Conservation (phyloP, 2,797 vertebrate genomes). For the Sebastolobus alascanus region DNA sequence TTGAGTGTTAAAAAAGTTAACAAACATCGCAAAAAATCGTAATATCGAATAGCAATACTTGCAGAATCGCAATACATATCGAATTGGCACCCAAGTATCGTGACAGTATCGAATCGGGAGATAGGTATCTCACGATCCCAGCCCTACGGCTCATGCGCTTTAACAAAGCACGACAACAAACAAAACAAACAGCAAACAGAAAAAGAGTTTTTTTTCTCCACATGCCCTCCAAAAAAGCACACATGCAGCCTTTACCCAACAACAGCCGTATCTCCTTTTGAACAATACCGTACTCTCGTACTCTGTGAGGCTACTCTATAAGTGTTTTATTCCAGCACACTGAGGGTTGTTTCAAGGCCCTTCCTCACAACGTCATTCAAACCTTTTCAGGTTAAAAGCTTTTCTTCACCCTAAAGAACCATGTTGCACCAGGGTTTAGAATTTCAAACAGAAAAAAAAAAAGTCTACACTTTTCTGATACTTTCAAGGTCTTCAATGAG, state of each 20-base stretch:
- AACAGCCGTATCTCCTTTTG: slow-evolving; percentile 24
- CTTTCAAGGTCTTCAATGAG: slow-evolving; percentile 36
- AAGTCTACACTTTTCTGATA: slow-evolving; percentile 20
- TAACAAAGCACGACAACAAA: slow-evolving; percentile 13
- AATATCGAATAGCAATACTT: no score
- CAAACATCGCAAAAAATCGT: no score
- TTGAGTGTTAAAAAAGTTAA: no score
- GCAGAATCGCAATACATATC: no score
- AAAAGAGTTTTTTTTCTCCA: slow-evolving; percentile 13
- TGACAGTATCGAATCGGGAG: no score
- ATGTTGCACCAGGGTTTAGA: background rate
- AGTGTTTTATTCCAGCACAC: slow-evolving; percentile 24
- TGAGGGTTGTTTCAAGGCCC: slow-evolving; percentile 39
- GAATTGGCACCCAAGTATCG: no score
- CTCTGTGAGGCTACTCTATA: background rate
- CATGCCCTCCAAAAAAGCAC: slow-evolving; percentile 30
- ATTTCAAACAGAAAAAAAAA: slow-evolving; percentile 9
- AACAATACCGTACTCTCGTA: slow-evolving; percentile 35
- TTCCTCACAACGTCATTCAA: slow-evolving; percentile 37
- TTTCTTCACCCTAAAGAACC: slow-evolving; percentile 34
- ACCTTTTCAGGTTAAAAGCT: slow-evolving; percentile 27
- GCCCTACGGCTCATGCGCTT: background rate
- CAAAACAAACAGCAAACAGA: slow-evolving; percentile 24
- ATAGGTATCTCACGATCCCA: no score
- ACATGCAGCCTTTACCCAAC: slow-evolving; percentile 22